Base-by-base conservation (phyloP, 2,888 invertebrate species). In the Athalia circularis region DNA sequence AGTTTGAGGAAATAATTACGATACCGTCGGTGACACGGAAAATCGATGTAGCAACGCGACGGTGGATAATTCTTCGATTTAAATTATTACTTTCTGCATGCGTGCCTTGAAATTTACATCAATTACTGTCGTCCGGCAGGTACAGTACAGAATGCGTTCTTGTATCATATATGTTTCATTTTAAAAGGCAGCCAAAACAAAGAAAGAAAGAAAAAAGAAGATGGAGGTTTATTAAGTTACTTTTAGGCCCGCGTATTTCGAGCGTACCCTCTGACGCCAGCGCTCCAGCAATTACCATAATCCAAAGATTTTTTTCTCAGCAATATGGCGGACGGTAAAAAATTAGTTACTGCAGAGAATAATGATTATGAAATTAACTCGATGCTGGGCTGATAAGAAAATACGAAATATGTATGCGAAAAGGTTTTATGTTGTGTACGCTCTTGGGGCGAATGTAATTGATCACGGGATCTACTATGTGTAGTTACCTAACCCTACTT, bases 221-320 rank as follows among this genome's bases (percentile, higher is more conserved):
- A 13, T 3, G 4, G 6, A 61, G 15, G 15, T 9, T 61, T 62
- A 13, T 48, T 15, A 15, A 67, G 50, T n/a, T 48, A 65, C 48
- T 8, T 50, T n/a, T 4, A 65, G 15, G 4, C 48, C 48, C 8
- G 4, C 29, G 43, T 43, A 29, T 59, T n/a, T 59, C 59, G 59
- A n/a, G 13, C 5, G 5, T n/a, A 47, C 13, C n/a, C 9, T 8
- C 13, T 9, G 52, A 15, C 15, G n/a, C 45, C 43, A 13, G 15
- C n/a, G 11, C n/a, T 65, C 29, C 45, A n/a, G 13, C 7, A 65
- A 45, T 65, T n/a, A 65, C 45, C 13, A 59, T 47, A 70, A 70
- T 70, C 70, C n/a, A 11, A 13, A 59, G 54, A 70, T 70, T 70
- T 59, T 70, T 59, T 3, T 13, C 72, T 57, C n/a, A 2, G 59